Percentiles rank a stretch among this genome's conserved stretches.
Evolutionary conservation across 1,140 invertebrate genomes (phyloP).

Genomic region (Zophobas atratus): DNA sequence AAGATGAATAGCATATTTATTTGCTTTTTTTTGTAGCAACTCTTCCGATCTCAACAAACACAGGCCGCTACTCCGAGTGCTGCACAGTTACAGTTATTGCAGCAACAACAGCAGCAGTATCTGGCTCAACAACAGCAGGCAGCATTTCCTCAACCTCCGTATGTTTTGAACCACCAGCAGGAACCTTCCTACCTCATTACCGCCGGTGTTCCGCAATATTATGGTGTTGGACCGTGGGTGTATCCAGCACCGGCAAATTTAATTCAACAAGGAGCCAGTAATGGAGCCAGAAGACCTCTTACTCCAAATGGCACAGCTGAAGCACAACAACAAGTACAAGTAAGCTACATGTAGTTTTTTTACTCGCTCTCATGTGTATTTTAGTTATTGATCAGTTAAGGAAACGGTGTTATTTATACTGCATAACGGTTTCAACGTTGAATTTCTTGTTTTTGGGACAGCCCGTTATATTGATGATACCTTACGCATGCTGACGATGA

Average conservation of each 20-base stretch:
- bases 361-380: neutral
- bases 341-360: conserved; percentile 47
- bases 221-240: conserved; percentile 87
- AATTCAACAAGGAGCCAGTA: conserved; percentile 78
- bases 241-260: conserved; percentile 81
- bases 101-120: conserved; percentile 78
- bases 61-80: conserved; percentile 74
- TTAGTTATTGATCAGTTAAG: too few relatives aligned
- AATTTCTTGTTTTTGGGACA: conserved; percentile 21
- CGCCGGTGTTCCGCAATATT: conserved; percentile 81
- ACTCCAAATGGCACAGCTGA: conserved; percentile 66
- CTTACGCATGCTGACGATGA: too few relatives aligned
- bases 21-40: conserved; percentile 77
- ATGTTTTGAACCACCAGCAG: conserved; percentile 84
- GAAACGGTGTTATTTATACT: neutral
- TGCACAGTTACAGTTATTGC: conserved; percentile 77
- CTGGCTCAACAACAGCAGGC: conserved; percentile 74
- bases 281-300: conserved; percentile 69
- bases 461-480: neutral
- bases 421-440: conserved; percentile 8
- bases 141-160: conserved; percentile 85
- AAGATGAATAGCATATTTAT: neutral
- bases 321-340: conserved; percentile 66
- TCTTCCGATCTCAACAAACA: conserved; percentile 87
- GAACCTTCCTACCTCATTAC: conserved; percentile 66